Conservation (phyloP, 2,797 vertebrate species). For the Stomatorhinus walkeri region DNA sequence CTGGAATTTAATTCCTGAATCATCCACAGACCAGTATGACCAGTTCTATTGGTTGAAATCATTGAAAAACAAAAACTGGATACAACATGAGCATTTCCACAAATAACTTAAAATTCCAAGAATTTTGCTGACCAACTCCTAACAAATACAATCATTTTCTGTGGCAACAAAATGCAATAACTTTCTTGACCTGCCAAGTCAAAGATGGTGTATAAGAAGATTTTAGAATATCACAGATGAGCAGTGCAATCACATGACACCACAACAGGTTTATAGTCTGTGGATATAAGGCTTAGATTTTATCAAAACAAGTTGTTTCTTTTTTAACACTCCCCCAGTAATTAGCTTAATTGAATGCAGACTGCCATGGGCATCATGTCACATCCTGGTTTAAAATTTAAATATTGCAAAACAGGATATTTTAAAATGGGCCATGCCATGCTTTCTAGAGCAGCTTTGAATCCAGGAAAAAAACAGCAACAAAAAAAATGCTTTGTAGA, state of each 20-base stretch:
- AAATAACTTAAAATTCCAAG: not conserved
- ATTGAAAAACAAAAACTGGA: not conserved
- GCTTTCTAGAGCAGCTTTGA: not conserved
- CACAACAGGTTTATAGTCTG: not conserved
- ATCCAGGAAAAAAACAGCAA: not conserved
- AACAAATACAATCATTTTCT: not conserved
- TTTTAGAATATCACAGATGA: not conserved
- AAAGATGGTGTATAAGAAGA: not conserved
- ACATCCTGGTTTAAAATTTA: not conserved
- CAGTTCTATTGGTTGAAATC: not conserved
- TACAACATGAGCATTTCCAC: not conserved
- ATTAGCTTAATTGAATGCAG: slow-evolving; percentile 13
- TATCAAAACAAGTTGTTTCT: not conserved
- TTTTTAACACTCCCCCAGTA: slow-evolving; percentile 7
- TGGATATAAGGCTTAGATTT: not conserved
- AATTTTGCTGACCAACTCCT: not conserved
- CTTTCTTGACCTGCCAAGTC: not conserved
- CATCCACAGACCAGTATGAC: not conserved
- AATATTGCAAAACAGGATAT: slow-evolving; percentile 5
- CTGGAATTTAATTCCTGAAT: not conserved
- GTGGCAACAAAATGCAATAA: not conserved
- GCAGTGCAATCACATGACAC: not conserved
- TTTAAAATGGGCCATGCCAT: not conserved
- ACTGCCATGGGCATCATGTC: not conserved
- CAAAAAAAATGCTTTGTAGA: slow-evolving; percentile 8